Evolutionary conservation across 1,140 invertebrate genomes (phyloP).

Genomic region (Cepaea nemoralis): DNA sequence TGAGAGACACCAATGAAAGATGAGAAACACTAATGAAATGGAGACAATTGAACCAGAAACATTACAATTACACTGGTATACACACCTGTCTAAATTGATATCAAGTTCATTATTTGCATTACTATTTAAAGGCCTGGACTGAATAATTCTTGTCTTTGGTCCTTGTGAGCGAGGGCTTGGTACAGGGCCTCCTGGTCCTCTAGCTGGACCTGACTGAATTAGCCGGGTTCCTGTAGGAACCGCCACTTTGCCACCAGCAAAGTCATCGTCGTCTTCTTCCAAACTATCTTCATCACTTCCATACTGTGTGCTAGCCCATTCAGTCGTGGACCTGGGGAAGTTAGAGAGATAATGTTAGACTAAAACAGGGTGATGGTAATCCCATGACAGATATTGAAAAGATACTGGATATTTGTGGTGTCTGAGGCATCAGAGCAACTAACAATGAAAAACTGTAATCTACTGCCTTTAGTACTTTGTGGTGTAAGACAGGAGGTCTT

Average conservation of each 20-base stretch:
- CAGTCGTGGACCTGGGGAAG: conserved; percentile 58
- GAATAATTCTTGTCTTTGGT: conserved; percentile 45
- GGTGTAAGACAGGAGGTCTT: too few species aligned
- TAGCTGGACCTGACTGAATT: conserved; percentile 46
- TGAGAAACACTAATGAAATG: too few species aligned
- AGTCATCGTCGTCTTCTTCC: conserved; percentile 47
- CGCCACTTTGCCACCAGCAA: conserved; percentile 17
- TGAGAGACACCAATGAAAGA: too few species aligned
- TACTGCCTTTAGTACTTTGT: too few species aligned
- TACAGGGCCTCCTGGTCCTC: conserved; percentile 45
- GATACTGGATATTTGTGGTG: too few species aligned
- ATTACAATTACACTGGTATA: not conserved
- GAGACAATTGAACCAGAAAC: too few species aligned
- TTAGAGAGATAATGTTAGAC: too few species aligned
- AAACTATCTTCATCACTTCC: conserved; percentile 54
- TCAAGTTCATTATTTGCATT: conserved; percentile 52
- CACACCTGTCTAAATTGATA: not conserved
- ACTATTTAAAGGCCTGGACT: conserved; percentile 53
- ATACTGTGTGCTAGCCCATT: conserved; percentile 67
- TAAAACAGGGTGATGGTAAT: too few species aligned
- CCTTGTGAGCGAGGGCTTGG: conserved; percentile 44
- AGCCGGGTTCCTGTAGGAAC: conserved; percentile 42
- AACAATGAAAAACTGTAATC: too few species aligned
- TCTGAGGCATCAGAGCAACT: too few species aligned
- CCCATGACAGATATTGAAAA: too few species aligned